A percentile compares a stretch with the other conserved stretches of the same genome.
Conservation (phyloP, 2,888 invertebrate species). For the Cerastis leucographa region DNA sequence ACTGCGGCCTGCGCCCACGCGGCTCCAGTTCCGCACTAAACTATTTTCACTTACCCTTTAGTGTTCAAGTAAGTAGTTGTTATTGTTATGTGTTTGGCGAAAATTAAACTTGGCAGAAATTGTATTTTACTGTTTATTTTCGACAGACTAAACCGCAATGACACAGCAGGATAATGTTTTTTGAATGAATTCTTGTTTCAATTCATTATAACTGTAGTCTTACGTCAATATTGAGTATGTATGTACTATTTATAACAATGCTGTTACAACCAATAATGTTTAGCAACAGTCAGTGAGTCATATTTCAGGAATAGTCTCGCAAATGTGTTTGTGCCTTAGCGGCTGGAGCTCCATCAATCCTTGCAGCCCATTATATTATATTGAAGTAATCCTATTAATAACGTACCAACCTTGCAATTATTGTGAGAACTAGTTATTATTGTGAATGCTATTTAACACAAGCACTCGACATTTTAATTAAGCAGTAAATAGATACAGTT, state of each 20-base stretch:
- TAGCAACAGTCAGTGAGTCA: constrained; percentile 37
- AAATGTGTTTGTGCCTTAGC: constrained; percentile 23
- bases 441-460: constrained; percentile 33
- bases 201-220: constrained; percentile 2
- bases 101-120: constrained; percentile 41
- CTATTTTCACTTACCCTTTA: constrained; percentile 68
- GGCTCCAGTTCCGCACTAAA: constrained; percentile 65
- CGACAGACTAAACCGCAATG: constrained; percentile 18
- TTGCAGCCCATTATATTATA: constrained; percentile 17
- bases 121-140: background rate
- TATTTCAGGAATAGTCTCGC: constrained; percentile 44
- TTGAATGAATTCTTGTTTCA: constrained; percentile 17
- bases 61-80: constrained; percentile 34
- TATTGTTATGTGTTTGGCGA: constrained; percentile 34
- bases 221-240: constrained; percentile 8
- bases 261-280: constrained; percentile 14
- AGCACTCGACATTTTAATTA: constrained; percentile 49
- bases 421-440: constrained; percentile 38
- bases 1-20: constrained; percentile 72
- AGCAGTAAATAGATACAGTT: constrained; percentile 35
- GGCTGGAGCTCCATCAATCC: constrained; percentile 26
- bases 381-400: constrained; percentile 25
- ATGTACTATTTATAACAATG: constrained; percentile 28
- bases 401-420: constrained; percentile 38
- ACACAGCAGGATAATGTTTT: constrained; percentile 7